Conservation (phyloP, 2,888 invertebrate genomes). For the Acleris cristana region DNA sequence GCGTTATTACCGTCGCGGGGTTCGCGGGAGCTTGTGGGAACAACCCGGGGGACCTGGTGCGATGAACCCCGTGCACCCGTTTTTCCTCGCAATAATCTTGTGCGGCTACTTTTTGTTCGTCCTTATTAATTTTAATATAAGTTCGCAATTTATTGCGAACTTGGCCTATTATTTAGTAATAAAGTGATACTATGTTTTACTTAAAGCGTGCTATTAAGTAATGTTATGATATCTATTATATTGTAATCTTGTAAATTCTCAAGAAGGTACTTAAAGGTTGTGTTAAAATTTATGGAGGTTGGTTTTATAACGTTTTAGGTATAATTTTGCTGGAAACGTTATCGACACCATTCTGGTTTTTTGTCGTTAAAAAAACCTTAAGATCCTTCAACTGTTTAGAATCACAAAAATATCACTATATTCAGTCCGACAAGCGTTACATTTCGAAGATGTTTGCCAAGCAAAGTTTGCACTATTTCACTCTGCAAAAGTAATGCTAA, state of each 20-base stretch:
- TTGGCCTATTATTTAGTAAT: slow-evolving; percentile 34
- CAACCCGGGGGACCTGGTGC: slow-evolving; percentile 58
- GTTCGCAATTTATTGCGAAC: slow-evolving; percentile 32
- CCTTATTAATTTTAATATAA: slow-evolving; percentile 59
- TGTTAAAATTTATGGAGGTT: not conserved
- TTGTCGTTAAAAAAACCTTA: too few relatives aligned
- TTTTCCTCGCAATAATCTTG: slow-evolving; percentile 62
- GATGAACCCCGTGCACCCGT: slow-evolving; percentile 70
- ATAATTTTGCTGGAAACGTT: too few relatives aligned
- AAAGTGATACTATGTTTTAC: slow-evolving; percentile 29
- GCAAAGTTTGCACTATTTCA: not conserved
- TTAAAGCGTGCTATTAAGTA: slow-evolving; percentile 19
- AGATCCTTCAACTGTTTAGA: too few relatives aligned
- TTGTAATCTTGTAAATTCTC: not conserved
- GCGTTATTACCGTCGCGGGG: slow-evolving; percentile 60
- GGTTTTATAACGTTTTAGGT: not conserved
- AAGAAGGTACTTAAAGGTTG: not conserved
- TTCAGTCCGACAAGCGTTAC: too few relatives aligned
- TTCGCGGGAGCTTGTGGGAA: slow-evolving; percentile 65
- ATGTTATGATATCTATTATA: slow-evolving; percentile 18
- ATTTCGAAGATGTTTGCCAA: not conserved
- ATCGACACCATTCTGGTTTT: too few relatives aligned
- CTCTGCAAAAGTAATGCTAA: slow-evolving; percentile 35
- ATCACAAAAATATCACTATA: too few relatives aligned
- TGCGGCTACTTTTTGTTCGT: slow-evolving; percentile 58